Evolutionary conservation across 2,888 invertebrate species (phyloP), one percentile per base, ranked within the genome.

Genomic region (Zhuqinia jingwanae): DNA sequence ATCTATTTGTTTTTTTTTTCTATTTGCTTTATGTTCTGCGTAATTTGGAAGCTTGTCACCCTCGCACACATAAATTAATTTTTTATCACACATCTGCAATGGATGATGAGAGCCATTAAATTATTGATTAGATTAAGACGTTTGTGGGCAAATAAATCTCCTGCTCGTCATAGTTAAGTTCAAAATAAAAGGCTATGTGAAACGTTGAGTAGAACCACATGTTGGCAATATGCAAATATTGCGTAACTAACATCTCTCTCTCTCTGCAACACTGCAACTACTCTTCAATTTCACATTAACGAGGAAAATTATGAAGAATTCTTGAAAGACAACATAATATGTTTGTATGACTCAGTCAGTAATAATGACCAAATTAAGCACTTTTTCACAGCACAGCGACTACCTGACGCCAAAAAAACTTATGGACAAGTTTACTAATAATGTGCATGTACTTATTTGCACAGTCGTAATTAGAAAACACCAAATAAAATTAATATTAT

Each of bases 351-450:
- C n/a, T n/a, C n/a, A n/a, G n/a, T 60, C 42, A 58, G 60, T n/a
- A n/a, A n/a, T 60, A 77, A 17, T 36, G 30, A 36, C 22, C 58
- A 36, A 58, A 60, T 58, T 47, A 73, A 15, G 15, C 47, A 27
- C 73, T 47, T 73, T 22, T 50, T 50, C 6, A 20, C n/a, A n/a
- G n/a, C n/a, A n/a, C n/a, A 10, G 60, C 77, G 77, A 77, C 77
- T 77, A 36, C 17, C 56, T 56, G 77, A 60, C 77, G 77, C 77
- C 77, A 56, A 56, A 20, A n/a, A n/a, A n/a, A 11, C 36, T 65
- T 17, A 60, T 60, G 15, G 60, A 58, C 56, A 58, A 22, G 56
- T 53, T 50, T 53, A 53, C 17, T 53, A 17, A 42, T 8, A 8
- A 47, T 22, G 20, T 22, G 0, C 36, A 53, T 53, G 11, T n/a